A percentile compares a stretch with the other conserved stretches of the same genome.
Evolutionary conservation across 2,113 vertebrate genomes (phyloP).

Genomic region (Fulmarus glacialis): DNA sequence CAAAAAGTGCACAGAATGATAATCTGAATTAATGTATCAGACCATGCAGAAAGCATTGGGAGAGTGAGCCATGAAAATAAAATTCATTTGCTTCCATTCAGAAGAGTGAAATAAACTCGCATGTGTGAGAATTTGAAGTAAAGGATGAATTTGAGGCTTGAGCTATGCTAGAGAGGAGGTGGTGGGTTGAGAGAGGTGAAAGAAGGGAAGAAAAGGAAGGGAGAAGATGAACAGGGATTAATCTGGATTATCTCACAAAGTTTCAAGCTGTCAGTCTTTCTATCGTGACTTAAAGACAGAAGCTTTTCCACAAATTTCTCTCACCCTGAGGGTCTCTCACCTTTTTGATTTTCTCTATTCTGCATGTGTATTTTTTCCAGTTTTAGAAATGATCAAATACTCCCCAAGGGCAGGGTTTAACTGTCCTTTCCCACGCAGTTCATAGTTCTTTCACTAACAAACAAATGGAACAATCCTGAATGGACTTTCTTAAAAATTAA

Average conservation of each 20-base stretch:
- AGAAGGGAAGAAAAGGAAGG: not conserved
- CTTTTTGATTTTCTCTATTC: constrained; percentile 1
- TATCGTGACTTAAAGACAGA: not conserved
- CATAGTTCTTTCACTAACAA: not conserved
- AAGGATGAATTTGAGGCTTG: constrained; percentile 4
- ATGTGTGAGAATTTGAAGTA: constrained; percentile 44
- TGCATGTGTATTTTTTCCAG: not conserved
- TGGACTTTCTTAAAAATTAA: not conserved
- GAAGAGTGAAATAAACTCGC: constrained; percentile 41
- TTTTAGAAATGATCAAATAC: not conserved
- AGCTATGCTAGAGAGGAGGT: not conserved
- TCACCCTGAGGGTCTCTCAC: not conserved
- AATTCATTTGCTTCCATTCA: constrained; percentile 58
- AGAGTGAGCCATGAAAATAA: constrained; percentile 64
- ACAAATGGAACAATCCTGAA: not conserved
- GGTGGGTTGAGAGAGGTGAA: not conserved
- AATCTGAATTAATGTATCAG: constrained; percentile 72
- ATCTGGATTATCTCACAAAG: constrained; percentile 29
- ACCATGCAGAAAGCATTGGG: constrained; percentile 14
- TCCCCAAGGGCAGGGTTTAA: not conserved
- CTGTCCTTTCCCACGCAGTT: not conserved
- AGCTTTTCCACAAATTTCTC: not conserved
- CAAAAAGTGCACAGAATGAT: constrained; percentile 74
- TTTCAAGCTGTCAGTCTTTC: not conserved
- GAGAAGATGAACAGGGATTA: not conserved